phyloP scores from a whole-genome alignment of 2,888 invertebrate genomes.

The Hylaea fasciaria region DNA sequence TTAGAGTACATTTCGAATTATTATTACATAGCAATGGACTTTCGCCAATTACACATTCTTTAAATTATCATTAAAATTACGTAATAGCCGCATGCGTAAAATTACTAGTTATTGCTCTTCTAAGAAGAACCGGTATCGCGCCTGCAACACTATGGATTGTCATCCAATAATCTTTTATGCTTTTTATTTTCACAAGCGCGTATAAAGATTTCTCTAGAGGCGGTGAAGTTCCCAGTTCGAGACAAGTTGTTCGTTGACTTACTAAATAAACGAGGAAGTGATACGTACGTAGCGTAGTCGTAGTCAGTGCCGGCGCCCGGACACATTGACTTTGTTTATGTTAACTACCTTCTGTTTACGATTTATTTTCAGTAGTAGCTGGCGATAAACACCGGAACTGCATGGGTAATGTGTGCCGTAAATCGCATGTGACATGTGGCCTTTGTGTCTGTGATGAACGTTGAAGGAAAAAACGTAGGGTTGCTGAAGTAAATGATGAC shows the following conservation, averaged over 20 bases:
- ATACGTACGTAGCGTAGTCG: slow-evolving; percentile 46
- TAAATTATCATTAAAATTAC: slow-evolving; percentile 7
- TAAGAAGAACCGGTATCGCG: slow-evolving; percentile 50
- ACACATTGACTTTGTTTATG: slow-evolving; percentile 67
- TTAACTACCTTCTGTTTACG: slow-evolving; percentile 61
- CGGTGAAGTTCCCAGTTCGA: slow-evolving; percentile 29
- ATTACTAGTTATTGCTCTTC: slow-evolving; percentile 42
- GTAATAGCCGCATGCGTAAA: slow-evolving; percentile 38
- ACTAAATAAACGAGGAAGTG: slow-evolving; percentile 71
- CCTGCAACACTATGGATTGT: slow-evolving; percentile 45
- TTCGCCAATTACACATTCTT: slow-evolving; percentile 51
- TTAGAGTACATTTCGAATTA: neutral
- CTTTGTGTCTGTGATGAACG: slow-evolving; percentile 18
- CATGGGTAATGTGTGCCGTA: slow-evolving; percentile 31
- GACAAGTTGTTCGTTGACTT: slow-evolving; percentile 61
- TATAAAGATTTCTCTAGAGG: slow-evolving; percentile 25
- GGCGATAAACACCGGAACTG: slow-evolving; percentile 42
- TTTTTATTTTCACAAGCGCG: slow-evolving; percentile 32
- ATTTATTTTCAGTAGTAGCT: slow-evolving; percentile 51
- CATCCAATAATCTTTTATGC: slow-evolving; percentile 50
- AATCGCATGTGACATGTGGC: slow-evolving; percentile 36
- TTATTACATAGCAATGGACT: slow-evolving; percentile 24
- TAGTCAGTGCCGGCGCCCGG: slow-evolving; percentile 49
- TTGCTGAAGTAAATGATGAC: slow-evolving; percentile 32
- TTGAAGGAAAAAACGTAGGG: slow-evolving; percentile 31